phyloP scores from a whole-genome alignment of 1,140 invertebrate species.

The Psilanteris sp. region DNA sequence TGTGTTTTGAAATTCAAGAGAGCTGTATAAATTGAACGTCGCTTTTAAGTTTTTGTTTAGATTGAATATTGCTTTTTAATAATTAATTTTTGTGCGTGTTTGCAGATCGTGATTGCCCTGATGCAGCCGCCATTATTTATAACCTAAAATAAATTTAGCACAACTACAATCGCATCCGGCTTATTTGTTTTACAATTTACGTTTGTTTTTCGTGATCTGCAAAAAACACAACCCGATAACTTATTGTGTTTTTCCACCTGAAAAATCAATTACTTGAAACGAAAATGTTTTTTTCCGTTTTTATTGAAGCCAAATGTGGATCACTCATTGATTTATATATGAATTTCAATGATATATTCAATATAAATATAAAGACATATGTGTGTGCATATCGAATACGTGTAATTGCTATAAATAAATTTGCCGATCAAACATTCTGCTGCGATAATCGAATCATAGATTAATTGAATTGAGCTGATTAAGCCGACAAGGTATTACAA shows the following conservation, averaged over 20 bases:
- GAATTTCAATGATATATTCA: not conserved
- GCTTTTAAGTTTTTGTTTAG: constrained; percentile 7
- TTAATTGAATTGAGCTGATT: constrained; percentile 2
- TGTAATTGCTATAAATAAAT: not conserved
- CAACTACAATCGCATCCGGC: not conserved
- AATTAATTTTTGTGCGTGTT: constrained; percentile 13
- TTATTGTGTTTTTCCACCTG: not conserved
- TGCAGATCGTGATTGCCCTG: constrained; percentile 4
- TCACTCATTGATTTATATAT: not conserved
- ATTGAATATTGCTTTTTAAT: constrained; percentile 5
- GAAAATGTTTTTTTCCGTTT: not conserved
- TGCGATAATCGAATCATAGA: not conserved
- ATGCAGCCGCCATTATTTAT: not conserved
- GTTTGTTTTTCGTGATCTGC: not conserved
- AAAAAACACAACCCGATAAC: too few relatives aligned
- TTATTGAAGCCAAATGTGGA: not conserved
- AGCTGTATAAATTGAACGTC: constrained; percentile 4
- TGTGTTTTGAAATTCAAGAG: constrained; percentile 4
- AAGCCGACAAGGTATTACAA: not conserved
- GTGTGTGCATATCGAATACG: too few relatives aligned
- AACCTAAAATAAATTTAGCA: too few relatives aligned
- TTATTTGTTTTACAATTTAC: constrained; percentile 12
- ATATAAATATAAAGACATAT: too few relatives aligned
- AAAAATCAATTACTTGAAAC: not conserved
- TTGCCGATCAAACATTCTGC: not conserved